Conservation (phyloP, 2,797 vertebrate species). For the Paratrypauchen microcephalus region DNA sequence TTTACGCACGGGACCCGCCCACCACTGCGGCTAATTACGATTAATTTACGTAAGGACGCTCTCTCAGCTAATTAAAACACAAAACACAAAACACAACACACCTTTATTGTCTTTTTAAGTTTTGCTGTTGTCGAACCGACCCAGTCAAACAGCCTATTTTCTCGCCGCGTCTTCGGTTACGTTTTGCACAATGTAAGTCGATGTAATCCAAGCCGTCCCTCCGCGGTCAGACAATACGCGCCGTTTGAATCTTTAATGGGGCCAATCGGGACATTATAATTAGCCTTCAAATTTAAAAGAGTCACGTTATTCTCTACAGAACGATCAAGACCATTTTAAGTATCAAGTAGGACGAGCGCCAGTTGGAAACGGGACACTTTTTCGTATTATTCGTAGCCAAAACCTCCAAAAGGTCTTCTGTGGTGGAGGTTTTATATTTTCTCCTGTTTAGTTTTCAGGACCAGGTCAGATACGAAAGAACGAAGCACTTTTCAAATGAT, state of each 20-base stretch:
- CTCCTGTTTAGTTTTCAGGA: too few species aligned
- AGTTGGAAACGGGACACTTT: not conserved
- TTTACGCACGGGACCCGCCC: not conserved
- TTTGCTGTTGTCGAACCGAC: not conserved
- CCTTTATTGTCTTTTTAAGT: not conserved
- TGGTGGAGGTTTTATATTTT: too few species aligned
- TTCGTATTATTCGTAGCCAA: not conserved
- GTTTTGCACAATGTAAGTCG: slow-evolving; percentile 19
- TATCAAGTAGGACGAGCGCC: not conserved
- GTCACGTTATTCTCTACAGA: not conserved
- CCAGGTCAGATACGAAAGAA: too few species aligned
- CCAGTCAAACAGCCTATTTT: slow-evolving; percentile 12
- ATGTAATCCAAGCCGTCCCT: slow-evolving; percentile 69
- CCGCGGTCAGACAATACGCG: slow-evolving; percentile 49
- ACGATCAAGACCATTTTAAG: slow-evolving; percentile 2
- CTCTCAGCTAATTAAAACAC: not conserved
- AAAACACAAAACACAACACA: not conserved
- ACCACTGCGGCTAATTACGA: not conserved
- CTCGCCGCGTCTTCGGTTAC: slow-evolving; percentile 60
- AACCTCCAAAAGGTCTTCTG: too few species aligned
- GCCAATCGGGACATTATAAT: not conserved
- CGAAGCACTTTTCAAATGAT: too few species aligned
- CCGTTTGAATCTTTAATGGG: slow-evolving; percentile 66
- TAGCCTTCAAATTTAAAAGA: slow-evolving; percentile 1
- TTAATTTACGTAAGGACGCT: not conserved